Conservation (phyloP, 2,888 invertebrate genomes). For the Lepidochrysops patricia region DNA sequence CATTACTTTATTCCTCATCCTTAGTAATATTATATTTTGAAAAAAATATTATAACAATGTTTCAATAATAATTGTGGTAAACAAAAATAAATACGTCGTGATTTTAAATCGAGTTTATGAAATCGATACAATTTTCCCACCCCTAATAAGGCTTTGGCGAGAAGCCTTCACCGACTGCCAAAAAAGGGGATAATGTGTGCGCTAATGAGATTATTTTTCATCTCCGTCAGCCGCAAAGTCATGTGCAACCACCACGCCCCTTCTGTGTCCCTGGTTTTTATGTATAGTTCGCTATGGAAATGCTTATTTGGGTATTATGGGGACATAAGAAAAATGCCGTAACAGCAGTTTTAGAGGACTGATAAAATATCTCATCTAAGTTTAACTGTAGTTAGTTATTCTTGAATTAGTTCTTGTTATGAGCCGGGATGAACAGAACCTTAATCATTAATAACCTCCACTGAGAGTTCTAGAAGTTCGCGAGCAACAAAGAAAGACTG, state of each 20-base stretch:
- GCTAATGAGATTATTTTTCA: conserved; percentile 24
- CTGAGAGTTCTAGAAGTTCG: neutral
- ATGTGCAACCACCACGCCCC: conserved; percentile 20
- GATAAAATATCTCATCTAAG: neutral
- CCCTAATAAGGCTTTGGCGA: conserved; percentile 13
- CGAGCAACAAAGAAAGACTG: conserved; percentile 5
- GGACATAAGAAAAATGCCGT: neutral
- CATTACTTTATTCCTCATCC: no score
- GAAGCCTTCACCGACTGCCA: conserved; percentile 11
- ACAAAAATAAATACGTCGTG: no score
- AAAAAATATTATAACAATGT: no score
- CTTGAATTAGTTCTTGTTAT: neutral
- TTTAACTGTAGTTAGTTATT: neutral
- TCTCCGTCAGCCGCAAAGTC: conserved; percentile 24
- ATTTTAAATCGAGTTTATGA: no score
- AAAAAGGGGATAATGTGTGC: conserved; percentile 21
- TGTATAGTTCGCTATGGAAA: neutral
- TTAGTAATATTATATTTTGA: no score
- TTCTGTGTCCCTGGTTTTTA: conserved; percentile 12
- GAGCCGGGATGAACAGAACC: neutral
- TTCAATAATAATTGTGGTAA: no score
- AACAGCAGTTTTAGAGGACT: neutral
- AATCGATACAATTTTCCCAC: neutral
- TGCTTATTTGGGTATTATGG: neutral
- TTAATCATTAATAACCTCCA: neutral